These are phyloP conservation scores for Clistopyga incitator DNA, from an alignment of 2,888 invertebrate genomes.

Conservation along the genomic window DNA sequence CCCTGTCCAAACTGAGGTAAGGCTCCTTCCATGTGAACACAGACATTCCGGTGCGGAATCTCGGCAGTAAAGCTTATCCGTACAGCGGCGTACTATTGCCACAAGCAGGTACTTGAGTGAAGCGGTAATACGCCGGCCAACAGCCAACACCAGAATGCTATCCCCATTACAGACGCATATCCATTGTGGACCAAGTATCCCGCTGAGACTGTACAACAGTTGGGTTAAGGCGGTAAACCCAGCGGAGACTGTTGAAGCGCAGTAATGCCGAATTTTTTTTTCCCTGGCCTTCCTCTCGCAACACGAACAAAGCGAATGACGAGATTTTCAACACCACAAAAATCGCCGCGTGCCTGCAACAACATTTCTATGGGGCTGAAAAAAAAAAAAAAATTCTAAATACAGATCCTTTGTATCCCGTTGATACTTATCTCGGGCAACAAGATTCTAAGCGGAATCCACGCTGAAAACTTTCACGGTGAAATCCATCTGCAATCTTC, in stretches of 20 bases:
- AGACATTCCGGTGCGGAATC: conserved; percentile 35
- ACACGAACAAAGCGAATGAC: neutral
- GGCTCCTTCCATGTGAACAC: conserved; percentile 41
- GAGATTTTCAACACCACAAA: neutral
- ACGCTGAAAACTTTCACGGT: conserved; percentile 31
- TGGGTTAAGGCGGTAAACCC: neutral
- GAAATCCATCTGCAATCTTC: neutral
- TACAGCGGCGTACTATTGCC: conserved; percentile 8
- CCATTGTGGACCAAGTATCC: neutral
- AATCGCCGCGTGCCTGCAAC: conserved; percentile 46
- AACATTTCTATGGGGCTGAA: conserved; percentile 44
- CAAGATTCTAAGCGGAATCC: conserved; percentile 45
- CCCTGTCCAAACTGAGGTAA: conserved; percentile 8
- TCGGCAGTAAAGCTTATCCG: conserved; percentile 12
- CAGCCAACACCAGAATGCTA: neutral
- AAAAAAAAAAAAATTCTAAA: conserved; percentile 33
- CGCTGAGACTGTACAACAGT: neutral
- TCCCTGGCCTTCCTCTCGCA: neutral
- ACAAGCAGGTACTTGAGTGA: neutral
- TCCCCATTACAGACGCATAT: neutral
- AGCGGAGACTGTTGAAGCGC: neutral
- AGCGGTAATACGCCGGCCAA: neutral
- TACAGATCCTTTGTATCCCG: conserved; percentile 44
- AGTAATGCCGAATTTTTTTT: neutral
- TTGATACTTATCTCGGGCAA: conserved; percentile 34